A percentile compares a stretch with the other conserved stretches of the same genome.
Conservation (phyloP, 30 jellyfish, hydroid and myxozoan species). For the Chironex yamaguchii region DNA sequence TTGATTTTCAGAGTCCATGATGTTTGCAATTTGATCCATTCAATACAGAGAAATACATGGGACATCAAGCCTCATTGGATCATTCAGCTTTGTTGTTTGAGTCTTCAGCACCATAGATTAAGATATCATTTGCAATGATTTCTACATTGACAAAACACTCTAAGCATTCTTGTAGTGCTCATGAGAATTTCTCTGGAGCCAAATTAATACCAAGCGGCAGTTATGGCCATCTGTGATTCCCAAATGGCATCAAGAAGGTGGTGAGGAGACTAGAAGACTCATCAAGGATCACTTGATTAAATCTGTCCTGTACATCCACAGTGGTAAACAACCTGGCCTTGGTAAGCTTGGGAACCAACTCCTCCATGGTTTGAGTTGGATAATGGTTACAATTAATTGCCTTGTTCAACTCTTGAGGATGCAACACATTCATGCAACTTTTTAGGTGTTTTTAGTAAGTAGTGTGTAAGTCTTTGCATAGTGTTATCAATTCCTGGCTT, state of each 20-base stretch:
- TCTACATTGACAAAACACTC: conserved; percentile 26
- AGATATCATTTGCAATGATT: conserved; percentile 45
- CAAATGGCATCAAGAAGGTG: conserved; percentile 52
- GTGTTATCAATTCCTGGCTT: too few relatives aligned
- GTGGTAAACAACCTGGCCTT: conserved; percentile 22
- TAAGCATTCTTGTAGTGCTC: conserved; percentile 11
- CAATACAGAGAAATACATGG: too few relatives aligned
- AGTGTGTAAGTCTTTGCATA: too few relatives aligned
- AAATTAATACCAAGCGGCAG: too few relatives aligned
- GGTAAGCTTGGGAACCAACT: conserved; percentile 15
- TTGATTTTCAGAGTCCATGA: too few relatives aligned
- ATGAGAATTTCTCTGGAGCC: too few relatives aligned
- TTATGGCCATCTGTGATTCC: conserved; percentile 24
- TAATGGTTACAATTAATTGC: conserved; percentile 51
- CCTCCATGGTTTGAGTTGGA: conserved; percentile 41
- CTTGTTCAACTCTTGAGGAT: conserved; percentile 48
- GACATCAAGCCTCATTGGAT: too few relatives aligned
- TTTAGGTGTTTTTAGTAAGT: too few relatives aligned
- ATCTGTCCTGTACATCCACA: conserved; percentile 57
- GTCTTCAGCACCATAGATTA: conserved; percentile 44
- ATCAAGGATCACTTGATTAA: background rate
- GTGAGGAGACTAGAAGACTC: conserved; percentile 42
- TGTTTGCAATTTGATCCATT: too few relatives aligned
- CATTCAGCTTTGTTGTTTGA: conserved; percentile 58
- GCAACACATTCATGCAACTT: too few relatives aligned